These are phyloP conservation scores for Triops longicaudatus DNA, from an alignment of 1,140 invertebrate species.

Conservation along the genomic window DNA sequence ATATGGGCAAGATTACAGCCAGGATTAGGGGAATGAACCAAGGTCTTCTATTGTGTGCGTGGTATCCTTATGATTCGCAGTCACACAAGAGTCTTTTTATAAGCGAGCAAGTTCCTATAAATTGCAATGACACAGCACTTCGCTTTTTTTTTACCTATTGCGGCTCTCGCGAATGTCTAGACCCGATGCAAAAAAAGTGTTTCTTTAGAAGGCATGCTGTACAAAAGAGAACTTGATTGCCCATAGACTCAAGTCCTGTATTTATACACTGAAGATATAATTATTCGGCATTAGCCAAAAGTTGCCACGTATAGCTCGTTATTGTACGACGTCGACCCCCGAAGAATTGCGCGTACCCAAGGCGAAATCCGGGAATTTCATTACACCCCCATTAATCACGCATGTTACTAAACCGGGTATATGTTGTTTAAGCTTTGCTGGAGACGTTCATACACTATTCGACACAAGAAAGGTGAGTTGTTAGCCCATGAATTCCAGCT, in stretches of 20 bases:
- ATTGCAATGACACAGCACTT: slow-evolving; percentile 1
- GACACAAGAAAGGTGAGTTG: background rate
- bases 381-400: background rate
- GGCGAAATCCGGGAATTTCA: background rate
- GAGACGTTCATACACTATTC: background rate
- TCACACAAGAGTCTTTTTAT: background rate
- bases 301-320: background rate
- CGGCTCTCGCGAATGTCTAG: background rate
- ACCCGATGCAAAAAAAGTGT: too few species aligned
- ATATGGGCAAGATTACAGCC: slow-evolving; percentile 14
- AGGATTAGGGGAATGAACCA: slow-evolving; percentile 4
- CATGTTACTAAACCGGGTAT: background rate
- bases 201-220: too few species aligned
- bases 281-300: background rate
- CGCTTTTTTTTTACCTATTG: background rate
- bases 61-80: slow-evolving; percentile 3
- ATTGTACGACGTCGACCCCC: background rate
- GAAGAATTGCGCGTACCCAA: background rate
- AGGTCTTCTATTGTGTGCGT: background rate
- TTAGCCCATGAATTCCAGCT: background rate
- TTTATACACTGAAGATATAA: background rate
- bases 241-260: background rate
- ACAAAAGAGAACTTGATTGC: background rate
- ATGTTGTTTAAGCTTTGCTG: background rate
- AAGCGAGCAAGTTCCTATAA: background rate